phyloP scores from a whole-genome alignment of 2,888 invertebrate species.

The Cheilosia variabilis region DNA sequence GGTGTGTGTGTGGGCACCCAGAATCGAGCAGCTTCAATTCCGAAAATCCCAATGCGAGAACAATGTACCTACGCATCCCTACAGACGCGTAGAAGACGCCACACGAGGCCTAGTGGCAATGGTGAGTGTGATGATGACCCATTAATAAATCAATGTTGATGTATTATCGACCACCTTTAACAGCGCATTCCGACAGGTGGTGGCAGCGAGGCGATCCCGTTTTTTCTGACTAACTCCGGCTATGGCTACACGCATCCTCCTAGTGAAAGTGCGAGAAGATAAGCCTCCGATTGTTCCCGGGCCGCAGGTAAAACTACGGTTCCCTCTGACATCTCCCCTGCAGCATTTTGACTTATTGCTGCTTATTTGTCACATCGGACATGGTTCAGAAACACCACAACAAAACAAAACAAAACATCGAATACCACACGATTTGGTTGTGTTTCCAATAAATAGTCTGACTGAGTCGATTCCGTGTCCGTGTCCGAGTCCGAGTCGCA shows the following conservation, averaged over 20 bases:
- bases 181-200: conserved; percentile 71
- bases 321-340: conserved; percentile 52
- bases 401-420: conserved; percentile 52
- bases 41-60: conserved; percentile 12
- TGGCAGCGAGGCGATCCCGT: conserved; percentile 52
- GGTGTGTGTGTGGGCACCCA: conserved; percentile 31
- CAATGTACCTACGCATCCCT: conserved; percentile 7
- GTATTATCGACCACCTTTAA: conserved; percentile 74
- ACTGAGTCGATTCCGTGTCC: neutral
- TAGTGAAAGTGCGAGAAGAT: conserved; percentile 73
- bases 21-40: neutral
- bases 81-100: conserved; percentile 36
- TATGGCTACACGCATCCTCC: conserved; percentile 23
- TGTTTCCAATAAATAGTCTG: conserved; percentile 20
- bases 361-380: conserved; percentile 83
- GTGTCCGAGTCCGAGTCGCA: neutral
- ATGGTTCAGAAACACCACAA: conserved; percentile 77
- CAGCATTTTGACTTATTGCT: conserved; percentile 80
- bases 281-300: conserved; percentile 51
- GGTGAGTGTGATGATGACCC: conserved; percentile 66
- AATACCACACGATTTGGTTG: conserved; percentile 36
- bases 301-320: conserved; percentile 59
- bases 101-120: conserved; percentile 29
- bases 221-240: conserved; percentile 16
- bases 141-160: conserved; percentile 74